Evolutionary conservation across 2,113 vertebrate genomes (phyloP), one percentile per base, ranked within the genome.

Genomic region (Peromyscus californicus): DNA sequence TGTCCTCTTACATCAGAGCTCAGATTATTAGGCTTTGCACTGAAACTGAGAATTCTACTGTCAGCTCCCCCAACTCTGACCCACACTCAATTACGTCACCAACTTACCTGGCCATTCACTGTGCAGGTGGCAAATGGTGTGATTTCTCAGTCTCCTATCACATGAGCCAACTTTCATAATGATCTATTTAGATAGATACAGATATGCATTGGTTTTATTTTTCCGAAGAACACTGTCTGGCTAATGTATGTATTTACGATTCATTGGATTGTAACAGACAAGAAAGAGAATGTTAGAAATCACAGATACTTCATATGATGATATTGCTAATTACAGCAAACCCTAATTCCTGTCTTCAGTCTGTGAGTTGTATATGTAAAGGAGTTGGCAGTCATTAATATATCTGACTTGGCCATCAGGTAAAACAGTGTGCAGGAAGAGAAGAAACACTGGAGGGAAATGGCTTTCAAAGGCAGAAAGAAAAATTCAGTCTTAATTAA

Each of bases 401-500:
- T 61, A 61, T 90, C 54, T 90, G 17, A 76, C 17, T 45, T 61
- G 54, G 39, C 69, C 39, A 75, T 22, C 16, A 76, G n/a, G 54
- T 61, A 90, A 72, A n/a, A 61, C 26, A 24, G 42, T 75, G 42
- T 45, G 63, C 70, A 45, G n/a, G 39, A 10, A 61, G n/a, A 89
- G n/a, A 39, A 45, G 57, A 90, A 76, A 59, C 9, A 75, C 51
- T 61, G 5, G 88, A 59, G n/a, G 26, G 9, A 59, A 89, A 57
- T n/a, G 5, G 24, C n/a, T 45, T 90, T 75, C 16, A 61, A 39
- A 76, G 33, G 6, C 45, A 90, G 19, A 36, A 16, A 76, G 88
- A 90, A 76, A 90, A 89, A 76, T 45, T 90, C 29, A 33, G 17
- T 79, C 90, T 93, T 74, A 92, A 83, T 78, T 95, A 80, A 57